Percentiles rank a stretch among this genome's conserved stretches.
These are phyloP conservation scores for Paguma larvata DNA, from an alignment of 2,797 vertebrate species.

Conservation along the genomic window DNA sequence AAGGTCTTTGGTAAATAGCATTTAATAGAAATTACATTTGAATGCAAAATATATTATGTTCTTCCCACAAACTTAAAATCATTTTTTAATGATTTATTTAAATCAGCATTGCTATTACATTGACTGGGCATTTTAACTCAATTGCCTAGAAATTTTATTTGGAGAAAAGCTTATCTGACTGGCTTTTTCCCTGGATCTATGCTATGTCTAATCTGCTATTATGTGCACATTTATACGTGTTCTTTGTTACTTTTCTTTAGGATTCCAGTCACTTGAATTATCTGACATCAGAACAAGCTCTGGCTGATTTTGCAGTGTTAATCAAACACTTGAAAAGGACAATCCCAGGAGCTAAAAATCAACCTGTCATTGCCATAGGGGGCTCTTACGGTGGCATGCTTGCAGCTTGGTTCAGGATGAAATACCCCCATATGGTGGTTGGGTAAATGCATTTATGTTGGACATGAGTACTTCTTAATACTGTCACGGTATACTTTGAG, in stretches of 20 bases:
- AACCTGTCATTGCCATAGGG: slow-evolving; percentile 95
- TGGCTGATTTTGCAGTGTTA: slow-evolving; percentile 96
- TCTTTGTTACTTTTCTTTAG: slow-evolving; percentile 87
- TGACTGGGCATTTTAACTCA: background rate
- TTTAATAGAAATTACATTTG: slow-evolving; percentile 54
- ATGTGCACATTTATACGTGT: slow-evolving; percentile 36
- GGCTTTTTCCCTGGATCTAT: background rate
- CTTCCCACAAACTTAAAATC: slow-evolving; percentile 37
- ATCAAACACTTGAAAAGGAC: slow-evolving; percentile 91
- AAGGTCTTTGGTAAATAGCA: slow-evolving; percentile 31
- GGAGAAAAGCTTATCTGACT: slow-evolving; percentile 32
- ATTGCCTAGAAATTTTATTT: slow-evolving; percentile 49
- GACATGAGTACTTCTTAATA: slow-evolving; percentile 12
- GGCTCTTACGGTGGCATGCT: slow-evolving; percentile 99
- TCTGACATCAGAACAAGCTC: slow-evolving; percentile 96
- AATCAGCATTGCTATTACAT: background rate
- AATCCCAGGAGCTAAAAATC: slow-evolving; percentile 89
- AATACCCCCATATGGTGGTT: slow-evolving; percentile 94
- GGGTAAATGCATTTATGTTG: slow-evolving; percentile 91
- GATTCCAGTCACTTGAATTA: slow-evolving; percentile 96
- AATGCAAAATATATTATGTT: slow-evolving; percentile 37
- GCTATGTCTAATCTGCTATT: slow-evolving; percentile 30
- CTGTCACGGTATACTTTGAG: background rate
- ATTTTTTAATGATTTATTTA: slow-evolving; percentile 47
- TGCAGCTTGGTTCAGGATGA: slow-evolving; percentile 98